A percentile compares a stretch with the other conserved stretches of the same genome.
These are phyloP conservation scores for Colletes collaris DNA, from an alignment of 2,888 invertebrate genomes.

Conservation along the genomic window DNA sequence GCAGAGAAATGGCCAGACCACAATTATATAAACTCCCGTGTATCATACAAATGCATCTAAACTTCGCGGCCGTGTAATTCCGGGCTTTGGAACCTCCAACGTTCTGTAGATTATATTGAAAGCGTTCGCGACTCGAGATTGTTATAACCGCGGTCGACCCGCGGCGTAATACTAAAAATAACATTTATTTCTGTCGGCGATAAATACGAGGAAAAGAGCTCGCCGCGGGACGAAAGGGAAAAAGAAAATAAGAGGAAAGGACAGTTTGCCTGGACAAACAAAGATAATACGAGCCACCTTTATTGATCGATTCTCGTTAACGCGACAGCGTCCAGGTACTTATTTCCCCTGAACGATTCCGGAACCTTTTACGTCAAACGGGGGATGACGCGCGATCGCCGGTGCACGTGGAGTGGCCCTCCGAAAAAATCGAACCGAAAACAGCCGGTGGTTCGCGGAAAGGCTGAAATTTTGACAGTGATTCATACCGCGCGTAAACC, in stretches of 20 bases:
- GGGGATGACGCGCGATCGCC: background rate
- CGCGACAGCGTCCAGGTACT: background rate
- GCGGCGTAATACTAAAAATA: slow-evolving; percentile 35
- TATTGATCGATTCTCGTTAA: slow-evolving; percentile 42
- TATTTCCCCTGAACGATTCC: slow-evolving; percentile 24
- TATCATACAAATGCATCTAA: slow-evolving; percentile 5
- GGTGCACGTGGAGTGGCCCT: background rate
- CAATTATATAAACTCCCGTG: slow-evolving; percentile 31
- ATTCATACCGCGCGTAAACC: background rate
- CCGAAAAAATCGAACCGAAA: slow-evolving; percentile 6
- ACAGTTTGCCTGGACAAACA: slow-evolving; percentile 39
- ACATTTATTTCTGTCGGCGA: slow-evolving; percentile 34
- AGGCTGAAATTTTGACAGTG: slow-evolving; percentile 7
- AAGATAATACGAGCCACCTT: slow-evolving; percentile 29
- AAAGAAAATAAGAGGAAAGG: slow-evolving; percentile 20
- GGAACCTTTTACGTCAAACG: background rate
- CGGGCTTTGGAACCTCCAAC: background rate
- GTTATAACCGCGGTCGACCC: slow-evolving; percentile 24
- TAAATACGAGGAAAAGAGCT: slow-evolving; percentile 28
- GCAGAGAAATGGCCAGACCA: background rate
- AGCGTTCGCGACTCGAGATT: slow-evolving; percentile 20
- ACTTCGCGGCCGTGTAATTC: slow-evolving; percentile 22
- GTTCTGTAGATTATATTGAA: slow-evolving; percentile 30
- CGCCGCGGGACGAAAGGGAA: background rate
- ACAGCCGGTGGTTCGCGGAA: background rate